These are phyloP conservation scores for Dicaeum eximium DNA, from an alignment of 2,113 vertebrate species.

Conservation along the genomic window DNA sequence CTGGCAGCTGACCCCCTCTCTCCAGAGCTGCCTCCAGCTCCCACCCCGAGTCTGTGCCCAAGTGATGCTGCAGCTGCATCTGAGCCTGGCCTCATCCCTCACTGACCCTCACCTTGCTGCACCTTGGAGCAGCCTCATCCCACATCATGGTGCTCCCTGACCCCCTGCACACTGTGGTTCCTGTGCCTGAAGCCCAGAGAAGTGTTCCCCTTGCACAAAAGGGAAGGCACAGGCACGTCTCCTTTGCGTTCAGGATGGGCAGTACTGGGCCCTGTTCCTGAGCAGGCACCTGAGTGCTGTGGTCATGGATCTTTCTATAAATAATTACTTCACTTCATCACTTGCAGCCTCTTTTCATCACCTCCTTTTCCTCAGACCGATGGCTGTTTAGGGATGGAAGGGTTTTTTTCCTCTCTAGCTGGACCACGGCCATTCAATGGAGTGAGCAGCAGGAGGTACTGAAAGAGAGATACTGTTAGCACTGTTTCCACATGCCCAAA, in stretches of 20 bases:
- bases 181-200: fast-evolving
- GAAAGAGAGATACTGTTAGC: constrained; percentile 29
- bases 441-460: constrained; percentile 22
- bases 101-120: neutral
- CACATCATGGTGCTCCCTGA: neutral
- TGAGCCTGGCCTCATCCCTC: neutral
- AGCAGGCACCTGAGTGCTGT: constrained; percentile 19
- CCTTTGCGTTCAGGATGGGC: neutral
- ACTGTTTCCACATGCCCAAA: constrained; percentile 27
- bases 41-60: fast-evolving
- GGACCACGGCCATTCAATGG: neutral
- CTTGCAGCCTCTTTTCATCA: constrained; percentile 45
- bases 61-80: neutral
- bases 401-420: constrained; percentile 30
- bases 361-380: constrained; percentile 33
- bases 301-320: constrained; percentile 14
- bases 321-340: constrained; percentile 42
- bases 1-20: neutral
- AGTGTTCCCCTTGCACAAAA: neutral
- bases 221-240: neutral
- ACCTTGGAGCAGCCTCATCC: neutral
- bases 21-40: neutral
- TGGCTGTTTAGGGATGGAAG: constrained; percentile 35
- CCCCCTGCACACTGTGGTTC: neutral
- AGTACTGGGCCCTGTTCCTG: neutral